Evolutionary conservation across 2,888 invertebrate species (phyloP).

Genomic region (Scaptodrosophila latifasciaeformis): DNA sequence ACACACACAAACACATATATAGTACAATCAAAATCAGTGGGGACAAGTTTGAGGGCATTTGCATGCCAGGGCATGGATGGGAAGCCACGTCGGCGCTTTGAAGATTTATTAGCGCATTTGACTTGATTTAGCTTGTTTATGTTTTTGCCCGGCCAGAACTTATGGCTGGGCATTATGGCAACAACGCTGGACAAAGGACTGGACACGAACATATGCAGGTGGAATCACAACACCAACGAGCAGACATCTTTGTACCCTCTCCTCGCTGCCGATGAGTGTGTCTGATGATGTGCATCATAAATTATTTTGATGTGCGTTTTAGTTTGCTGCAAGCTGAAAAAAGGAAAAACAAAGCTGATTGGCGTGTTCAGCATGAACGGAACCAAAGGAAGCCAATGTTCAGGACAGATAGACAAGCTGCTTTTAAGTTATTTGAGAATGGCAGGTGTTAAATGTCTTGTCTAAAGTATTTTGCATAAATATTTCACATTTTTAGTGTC

Average conservation of each 20-base stretch:
- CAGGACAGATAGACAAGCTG: background rate
- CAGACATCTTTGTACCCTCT: too few species aligned
- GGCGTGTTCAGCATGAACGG: constrained; percentile 20
- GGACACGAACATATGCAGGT: constrained; percentile 4
- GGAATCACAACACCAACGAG: too few species aligned
- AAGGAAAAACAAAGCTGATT: too few species aligned
- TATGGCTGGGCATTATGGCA: constrained; percentile 66
- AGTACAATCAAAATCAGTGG: background rate
- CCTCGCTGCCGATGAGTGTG: background rate
- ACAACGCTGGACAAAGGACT: too few species aligned
- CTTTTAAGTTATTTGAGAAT: background rate
- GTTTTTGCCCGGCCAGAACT: constrained; percentile 63
- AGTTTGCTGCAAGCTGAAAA: constrained; percentile 46
- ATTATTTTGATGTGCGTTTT: constrained; percentile 63
- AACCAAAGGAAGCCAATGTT: constrained; percentile 18
- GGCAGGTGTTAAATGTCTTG: constrained; percentile 60
- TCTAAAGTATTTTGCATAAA: constrained; percentile 49
- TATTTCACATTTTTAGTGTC: constrained; percentile 11
- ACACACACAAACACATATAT: background rate
- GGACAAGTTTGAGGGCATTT: constrained; percentile 21
- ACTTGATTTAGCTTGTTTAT: constrained; percentile 74
- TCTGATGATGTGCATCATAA: constrained; percentile 58
- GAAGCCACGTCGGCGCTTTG: constrained; percentile 32
- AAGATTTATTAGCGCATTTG: constrained; percentile 72
- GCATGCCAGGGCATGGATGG: constrained; percentile 30